These are phyloP conservation scores for Lytechinus variegatus DNA, from an alignment of 35 echinoderm and acorn worm species.

Conservation along the genomic window DNA sequence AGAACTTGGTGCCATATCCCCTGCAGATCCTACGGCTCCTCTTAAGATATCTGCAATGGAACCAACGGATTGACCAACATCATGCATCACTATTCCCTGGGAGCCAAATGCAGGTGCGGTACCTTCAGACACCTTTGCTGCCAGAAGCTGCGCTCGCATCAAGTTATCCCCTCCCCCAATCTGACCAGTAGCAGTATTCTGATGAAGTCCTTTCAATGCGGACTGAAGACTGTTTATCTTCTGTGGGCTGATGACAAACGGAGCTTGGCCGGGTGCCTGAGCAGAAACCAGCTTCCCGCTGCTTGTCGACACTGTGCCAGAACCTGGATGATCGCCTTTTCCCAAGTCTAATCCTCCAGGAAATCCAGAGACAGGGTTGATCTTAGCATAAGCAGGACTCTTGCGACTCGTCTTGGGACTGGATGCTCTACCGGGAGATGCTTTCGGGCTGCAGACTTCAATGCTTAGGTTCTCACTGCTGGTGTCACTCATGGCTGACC, in stretches of 20 bases:
- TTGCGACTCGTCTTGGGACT: constrained; percentile 29
- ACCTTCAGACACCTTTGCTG: constrained; percentile 27
- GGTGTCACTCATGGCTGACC: constrained; percentile 65
- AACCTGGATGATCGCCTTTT: background rate
- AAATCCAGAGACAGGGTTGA: constrained; percentile 20
- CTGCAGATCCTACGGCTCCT: background rate
- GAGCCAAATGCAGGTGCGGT: background rate
- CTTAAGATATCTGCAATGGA: background rate
- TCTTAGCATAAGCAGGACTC: constrained; percentile 35
- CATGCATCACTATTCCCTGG: background rate
- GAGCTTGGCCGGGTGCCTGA: background rate
- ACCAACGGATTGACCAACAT: background rate
- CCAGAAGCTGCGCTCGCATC: constrained; percentile 63
- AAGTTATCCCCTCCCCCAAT: constrained; percentile 43
- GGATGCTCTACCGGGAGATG: constrained; percentile 51
- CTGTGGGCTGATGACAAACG: constrained; percentile 46
- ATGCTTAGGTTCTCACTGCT: constrained; percentile 75
- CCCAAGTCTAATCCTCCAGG: background rate
- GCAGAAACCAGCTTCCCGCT: background rate
- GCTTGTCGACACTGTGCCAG: background rate
- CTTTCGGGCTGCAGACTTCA: constrained; percentile 50
- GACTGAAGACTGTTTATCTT: constrained; percentile 44
- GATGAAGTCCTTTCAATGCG: constrained; percentile 32
- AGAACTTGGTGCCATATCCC: background rate
- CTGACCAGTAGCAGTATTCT: background rate